Evolutionary conservation across 2,113 vertebrate genomes (phyloP).

Genomic region (Gallinago undulata): DNA sequence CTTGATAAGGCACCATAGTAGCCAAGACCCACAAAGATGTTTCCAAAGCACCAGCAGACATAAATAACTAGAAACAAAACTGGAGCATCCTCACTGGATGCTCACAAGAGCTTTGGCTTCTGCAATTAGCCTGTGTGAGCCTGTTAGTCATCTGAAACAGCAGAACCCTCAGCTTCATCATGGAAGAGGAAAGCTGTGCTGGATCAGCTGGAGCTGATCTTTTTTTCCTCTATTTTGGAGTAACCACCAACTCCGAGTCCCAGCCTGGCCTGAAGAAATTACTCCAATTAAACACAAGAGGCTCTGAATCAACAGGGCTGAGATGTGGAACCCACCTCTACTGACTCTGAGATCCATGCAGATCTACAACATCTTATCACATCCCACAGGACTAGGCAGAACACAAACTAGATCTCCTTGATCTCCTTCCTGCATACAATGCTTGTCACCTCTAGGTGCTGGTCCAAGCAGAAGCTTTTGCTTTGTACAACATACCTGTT

Average conservation of each 20-base stretch:
- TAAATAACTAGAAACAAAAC: constrained; percentile 38
- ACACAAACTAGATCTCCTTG: too few relatives aligned
- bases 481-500: neutral
- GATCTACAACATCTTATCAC: neutral
- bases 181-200: neutral
- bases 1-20: neutral
- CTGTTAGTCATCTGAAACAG: constrained; percentile 23
- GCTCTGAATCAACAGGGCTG: neutral
- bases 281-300: neutral
- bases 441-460: neutral
- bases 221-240: neutral
- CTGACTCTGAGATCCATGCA: neutral
- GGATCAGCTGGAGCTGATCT: neutral
- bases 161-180: neutral
- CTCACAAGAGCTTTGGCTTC: constrained; percentile 1
- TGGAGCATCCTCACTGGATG: neutral
- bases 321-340: neutral
- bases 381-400: neutral
- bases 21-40: neutral
- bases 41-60: constrained; percentile 4
- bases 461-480: neutral
- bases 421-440: neutral
- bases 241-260: neutral
- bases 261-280: neutral
- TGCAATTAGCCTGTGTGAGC: neutral